Conservation (phyloP, 2,888 invertebrate species). For the Endotricha flammealis region DNA sequence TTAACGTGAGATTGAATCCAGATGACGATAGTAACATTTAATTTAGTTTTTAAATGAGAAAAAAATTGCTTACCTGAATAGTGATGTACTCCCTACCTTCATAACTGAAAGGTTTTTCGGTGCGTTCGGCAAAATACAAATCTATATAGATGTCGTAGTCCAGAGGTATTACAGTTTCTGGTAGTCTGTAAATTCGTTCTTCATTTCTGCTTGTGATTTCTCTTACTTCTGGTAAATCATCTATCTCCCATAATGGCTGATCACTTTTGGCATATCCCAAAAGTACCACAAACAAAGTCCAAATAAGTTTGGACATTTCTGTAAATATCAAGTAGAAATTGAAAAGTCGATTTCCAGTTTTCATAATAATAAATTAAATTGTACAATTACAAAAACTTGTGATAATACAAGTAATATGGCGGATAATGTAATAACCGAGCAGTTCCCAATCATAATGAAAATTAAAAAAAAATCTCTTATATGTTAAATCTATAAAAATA, state of each 20-base stretch:
- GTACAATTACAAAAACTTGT: no score
- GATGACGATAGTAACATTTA: no score
- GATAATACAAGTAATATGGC: no score
- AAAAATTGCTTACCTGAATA: slow-evolving; percentile 43
- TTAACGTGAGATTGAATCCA: no score
- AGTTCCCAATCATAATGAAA: no score
- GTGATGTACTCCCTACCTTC: slow-evolving; percentile 51
- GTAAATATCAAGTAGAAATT: slow-evolving; percentile 11
- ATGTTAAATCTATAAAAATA: no score
- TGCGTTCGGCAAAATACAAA: slow-evolving; percentile 53
- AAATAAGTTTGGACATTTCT: slow-evolving; percentile 41
- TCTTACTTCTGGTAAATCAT: slow-evolving; percentile 25
- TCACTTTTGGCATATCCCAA: slow-evolving; percentile 36
- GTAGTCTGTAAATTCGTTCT: slow-evolving; percentile 48
- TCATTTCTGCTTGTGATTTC: slow-evolving; percentile 29
- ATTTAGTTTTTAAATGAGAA: background rate
- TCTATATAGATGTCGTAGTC: slow-evolving; percentile 62
- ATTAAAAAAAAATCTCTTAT: no score
- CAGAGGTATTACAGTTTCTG: slow-evolving; percentile 52
- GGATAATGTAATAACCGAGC: no score
- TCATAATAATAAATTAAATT: no score
- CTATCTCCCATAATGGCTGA: slow-evolving; percentile 46
- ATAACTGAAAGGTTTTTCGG: slow-evolving; percentile 52
- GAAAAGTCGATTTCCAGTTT: no score
- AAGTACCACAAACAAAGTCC: slow-evolving; percentile 32